phyloP scores from a whole-genome alignment of 2,888 invertebrate genomes.

The Sphaerophoria taeniata region DNA sequence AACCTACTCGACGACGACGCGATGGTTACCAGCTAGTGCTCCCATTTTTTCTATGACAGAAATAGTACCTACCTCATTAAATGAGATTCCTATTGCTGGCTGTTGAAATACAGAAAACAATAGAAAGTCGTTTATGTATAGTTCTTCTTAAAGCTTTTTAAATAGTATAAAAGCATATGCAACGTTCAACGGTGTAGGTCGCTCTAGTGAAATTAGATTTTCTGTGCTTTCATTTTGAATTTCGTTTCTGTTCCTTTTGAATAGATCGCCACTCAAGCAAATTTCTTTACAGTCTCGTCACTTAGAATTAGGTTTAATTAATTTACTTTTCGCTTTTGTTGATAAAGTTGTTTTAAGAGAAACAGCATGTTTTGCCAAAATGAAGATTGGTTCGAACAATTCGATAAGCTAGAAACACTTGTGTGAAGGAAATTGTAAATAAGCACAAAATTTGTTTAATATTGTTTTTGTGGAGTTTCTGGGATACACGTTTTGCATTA shows the following conservation, averaged over 20 bases:
- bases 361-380: neutral
- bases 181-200: neutral
- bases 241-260: constrained; percentile 62
- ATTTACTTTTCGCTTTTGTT: constrained; percentile 40
- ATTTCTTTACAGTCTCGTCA: constrained; percentile 55
- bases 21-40: constrained; percentile 10
- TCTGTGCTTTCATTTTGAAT: too few species aligned
- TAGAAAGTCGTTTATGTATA: constrained; percentile 54
- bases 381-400: neutral
- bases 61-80: constrained; percentile 65
- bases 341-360: constrained; percentile 17
- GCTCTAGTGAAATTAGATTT: too few species aligned
- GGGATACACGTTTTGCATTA: neutral
- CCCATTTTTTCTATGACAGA: constrained; percentile 23
- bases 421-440: constrained; percentile 1
- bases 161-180: constrained; percentile 38
- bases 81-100: constrained; percentile 54
- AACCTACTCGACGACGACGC: constrained; percentile 8
- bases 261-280: constrained; percentile 41
- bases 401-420: constrained; percentile 3
- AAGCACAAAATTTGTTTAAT: too few species aligned
- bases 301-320: constrained; percentile 69
- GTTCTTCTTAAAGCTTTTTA: constrained; percentile 24
- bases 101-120: constrained; percentile 37
- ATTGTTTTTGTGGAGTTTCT: neutral